These are phyloP conservation scores for Phyllotreta cruciferae DNA, from an alignment of 2,888 invertebrate genomes.

Conservation along the genomic window DNA sequence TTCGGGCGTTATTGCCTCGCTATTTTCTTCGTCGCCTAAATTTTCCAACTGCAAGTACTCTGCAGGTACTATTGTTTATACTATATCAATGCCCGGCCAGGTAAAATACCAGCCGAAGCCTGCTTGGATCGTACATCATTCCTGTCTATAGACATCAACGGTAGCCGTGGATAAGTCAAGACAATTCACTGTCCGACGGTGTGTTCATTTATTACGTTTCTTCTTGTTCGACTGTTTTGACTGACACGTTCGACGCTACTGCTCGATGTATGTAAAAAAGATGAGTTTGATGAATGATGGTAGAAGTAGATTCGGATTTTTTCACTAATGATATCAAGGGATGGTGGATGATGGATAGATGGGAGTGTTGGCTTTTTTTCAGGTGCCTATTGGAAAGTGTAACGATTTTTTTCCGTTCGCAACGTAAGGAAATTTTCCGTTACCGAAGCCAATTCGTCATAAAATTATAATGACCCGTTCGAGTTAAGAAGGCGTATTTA, in stretches of 20 bases:
- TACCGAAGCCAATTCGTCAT: conserved; percentile 30
- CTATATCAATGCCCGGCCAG: too few species aligned
- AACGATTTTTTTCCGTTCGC: too few species aligned
- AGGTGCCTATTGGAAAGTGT: too few species aligned
- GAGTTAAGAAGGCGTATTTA: conserved; percentile 46
- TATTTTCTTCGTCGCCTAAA: too few species aligned
- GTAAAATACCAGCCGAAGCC: not conserved
- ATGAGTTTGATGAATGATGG: conserved; percentile 44
- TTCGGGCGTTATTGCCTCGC: too few species aligned
- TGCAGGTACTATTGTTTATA: not conserved
- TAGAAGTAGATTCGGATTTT: conserved; percentile 8
- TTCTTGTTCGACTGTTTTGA: conserved; percentile 51
- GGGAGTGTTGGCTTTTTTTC: not conserved
- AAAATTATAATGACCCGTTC: conserved; percentile 38
- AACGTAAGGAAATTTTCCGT: conserved; percentile 21
- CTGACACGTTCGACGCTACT: conserved; percentile 52
- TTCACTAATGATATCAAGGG: conserved; percentile 17
- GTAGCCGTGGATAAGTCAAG: conserved; percentile 43
- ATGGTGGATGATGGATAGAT: conserved; percentile 11
- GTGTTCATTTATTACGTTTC: conserved; percentile 42
- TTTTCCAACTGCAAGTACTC: conserved; percentile 1
- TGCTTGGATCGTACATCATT: conserved; percentile 41
- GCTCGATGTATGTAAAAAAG: conserved; percentile 37
- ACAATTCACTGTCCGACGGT: conserved; percentile 43
- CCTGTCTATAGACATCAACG: conserved; percentile 45